Evolutionary conservation across 2,113 vertebrate species (phyloP).

Genomic region (Himantopus leucocephalus): DNA sequence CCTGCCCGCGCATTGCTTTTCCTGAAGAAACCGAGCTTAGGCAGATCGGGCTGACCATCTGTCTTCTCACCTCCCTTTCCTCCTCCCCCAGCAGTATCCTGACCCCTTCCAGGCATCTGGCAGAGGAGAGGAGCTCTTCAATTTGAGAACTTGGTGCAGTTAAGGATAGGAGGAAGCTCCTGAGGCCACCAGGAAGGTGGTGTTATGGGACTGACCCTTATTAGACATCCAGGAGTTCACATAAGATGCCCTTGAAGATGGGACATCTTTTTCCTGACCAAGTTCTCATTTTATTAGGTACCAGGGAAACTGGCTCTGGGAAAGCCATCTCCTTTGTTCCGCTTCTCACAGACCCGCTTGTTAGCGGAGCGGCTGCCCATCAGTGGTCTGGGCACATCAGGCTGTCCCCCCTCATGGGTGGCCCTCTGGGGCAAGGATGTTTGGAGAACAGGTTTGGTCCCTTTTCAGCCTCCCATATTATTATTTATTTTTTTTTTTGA

Average conservation of each 20-base stretch:
- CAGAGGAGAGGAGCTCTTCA: not conserved
- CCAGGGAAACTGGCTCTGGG: not conserved
- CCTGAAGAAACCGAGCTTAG: not conserved
- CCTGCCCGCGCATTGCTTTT: accelerated
- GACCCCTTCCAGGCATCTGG: not conserved
- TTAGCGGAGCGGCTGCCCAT: not conserved
- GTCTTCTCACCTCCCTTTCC: not conserved
- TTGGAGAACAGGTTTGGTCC: not conserved
- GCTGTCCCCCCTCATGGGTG: not conserved
- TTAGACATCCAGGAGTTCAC: not conserved
- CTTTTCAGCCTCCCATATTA: not conserved
- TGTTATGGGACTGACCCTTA: not conserved
- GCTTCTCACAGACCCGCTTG: not conserved
- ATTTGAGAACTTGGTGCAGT: not conserved
- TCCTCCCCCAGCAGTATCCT: not conserved
- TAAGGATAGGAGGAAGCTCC: not conserved
- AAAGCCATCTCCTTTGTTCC: not conserved
- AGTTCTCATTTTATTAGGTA: not conserved
- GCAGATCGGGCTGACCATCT: not conserved
- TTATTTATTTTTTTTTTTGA: not conserved
- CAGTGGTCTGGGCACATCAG: accelerated
- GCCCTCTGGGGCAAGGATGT: not conserved
- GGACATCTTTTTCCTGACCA: not conserved
- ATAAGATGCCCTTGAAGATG: not conserved
- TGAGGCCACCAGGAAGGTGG: not conserved